Base-by-base conservation (phyloP, 2,888 invertebrate species). In the Lysandra bellargus region DNA sequence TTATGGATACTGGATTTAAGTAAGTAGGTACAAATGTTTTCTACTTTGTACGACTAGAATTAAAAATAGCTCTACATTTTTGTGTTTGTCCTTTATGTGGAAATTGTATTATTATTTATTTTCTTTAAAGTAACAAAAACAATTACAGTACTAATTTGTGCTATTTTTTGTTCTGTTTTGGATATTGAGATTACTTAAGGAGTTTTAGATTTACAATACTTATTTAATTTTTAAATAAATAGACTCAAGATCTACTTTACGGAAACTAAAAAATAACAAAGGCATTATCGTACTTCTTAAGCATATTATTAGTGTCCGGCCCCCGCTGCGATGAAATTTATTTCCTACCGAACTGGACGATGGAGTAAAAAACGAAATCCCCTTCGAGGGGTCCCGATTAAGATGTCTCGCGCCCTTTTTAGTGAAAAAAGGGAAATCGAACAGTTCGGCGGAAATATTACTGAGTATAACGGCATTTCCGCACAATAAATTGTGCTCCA, bases 401-500 rank as follows among this genome's bases (percentile, higher is more conserved):
- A 94, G 94, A 92, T 87, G 89, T 92, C 91, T 91, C 93, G 92
- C 91, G 94, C 94, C 93, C 92, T 94, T 94, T 94, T 92, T 86
- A 87, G 88, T 90, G 91, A 94, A 94, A 94, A 94, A 93, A 93
- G 88, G 93, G 91, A 93, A 94, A 94, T 91, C 92, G 93, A 92
- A 94, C 90, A 91, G 90, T 88, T 88, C 88, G 85, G 91, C 94
- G 95, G 95, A 95, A 94, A 94, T 95, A 95, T 95, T 95, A 95
- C 91, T 86, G 88, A 91, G 91, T 92, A 49, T 49, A 93, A 93
- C 93, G 91, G 92, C 91, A 91, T 95, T 95, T 95, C 95, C 95
- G 95, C 93, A 89, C 95, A 91, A 95, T 95, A 95, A 95, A 95
- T 94, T 91, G 91, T 89, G 90, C 90, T 88, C 93, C 92, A 95